Conservation (phyloP, 1,140 invertebrate species). For the Tribolium castaneum region DNA sequence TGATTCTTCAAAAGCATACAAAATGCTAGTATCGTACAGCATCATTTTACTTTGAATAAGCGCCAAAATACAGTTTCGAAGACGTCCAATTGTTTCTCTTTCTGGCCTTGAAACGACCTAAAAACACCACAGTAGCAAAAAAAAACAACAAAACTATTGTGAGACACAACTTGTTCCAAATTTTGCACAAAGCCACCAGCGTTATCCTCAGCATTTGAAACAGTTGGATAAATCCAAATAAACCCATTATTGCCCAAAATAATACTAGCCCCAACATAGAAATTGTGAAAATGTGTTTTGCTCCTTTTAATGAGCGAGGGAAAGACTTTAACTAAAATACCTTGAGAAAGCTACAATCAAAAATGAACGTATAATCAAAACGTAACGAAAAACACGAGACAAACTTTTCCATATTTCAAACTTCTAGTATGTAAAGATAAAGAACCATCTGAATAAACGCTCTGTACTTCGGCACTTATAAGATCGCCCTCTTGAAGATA, state of each 20-base stretch:
- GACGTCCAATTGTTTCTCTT: constrained; percentile 84
- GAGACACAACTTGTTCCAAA: constrained; percentile 71
- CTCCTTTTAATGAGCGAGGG: constrained; percentile 92
- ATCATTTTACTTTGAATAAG: constrained; percentile 88
- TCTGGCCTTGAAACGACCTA: constrained; percentile 78
- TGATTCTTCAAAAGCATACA: constrained; percentile 92
- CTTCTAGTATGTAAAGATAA: constrained; percentile 95
- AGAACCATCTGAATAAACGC: constrained; percentile 89
- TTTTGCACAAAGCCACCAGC: constrained; percentile 86
- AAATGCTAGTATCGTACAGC: constrained; percentile 92
- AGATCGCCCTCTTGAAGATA: constrained; percentile 97
- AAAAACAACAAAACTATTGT: neutral
- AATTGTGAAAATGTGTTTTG: constrained; percentile 96
- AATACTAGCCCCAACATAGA: constrained; percentile 89
- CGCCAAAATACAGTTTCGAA: constrained; percentile 90
- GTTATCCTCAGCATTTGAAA: constrained; percentile 72
- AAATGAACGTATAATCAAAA: neutral
- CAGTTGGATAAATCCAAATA: constrained; percentile 90
- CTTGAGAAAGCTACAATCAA: constrained; percentile 77
- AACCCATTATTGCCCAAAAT: constrained; percentile 98
- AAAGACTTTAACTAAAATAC: constrained; percentile 90
- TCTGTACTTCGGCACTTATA: constrained; percentile 97
- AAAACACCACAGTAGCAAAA: constrained; percentile 54
- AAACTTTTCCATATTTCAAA: constrained; percentile 96
- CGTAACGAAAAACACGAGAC: neutral